A percentile compares a stretch with the other conserved stretches of the same genome.
Evolutionary conservation across 2,888 invertebrate genomes (phyloP).

Genomic region (Hoplodrina blanda): DNA sequence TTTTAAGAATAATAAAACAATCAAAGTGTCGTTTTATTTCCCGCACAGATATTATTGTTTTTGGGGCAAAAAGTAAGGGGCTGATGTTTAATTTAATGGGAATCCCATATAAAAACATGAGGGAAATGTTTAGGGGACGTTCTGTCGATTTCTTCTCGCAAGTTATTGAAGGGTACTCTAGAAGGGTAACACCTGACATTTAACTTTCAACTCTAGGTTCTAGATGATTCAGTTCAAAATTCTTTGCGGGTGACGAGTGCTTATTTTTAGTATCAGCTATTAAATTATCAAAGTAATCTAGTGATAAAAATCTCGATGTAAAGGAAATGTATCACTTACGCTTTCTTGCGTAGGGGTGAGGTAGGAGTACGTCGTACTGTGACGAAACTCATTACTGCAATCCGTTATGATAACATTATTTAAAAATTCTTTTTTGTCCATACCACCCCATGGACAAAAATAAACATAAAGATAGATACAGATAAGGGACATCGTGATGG

Average conservation of each 20-base stretch:
- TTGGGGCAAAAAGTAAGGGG: conserved; percentile 70
- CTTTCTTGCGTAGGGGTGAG: conserved; percentile 41
- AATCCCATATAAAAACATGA: conserved; percentile 74
- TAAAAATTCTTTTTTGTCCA: conserved; percentile 16
- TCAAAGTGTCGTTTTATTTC: conserved; percentile 70
- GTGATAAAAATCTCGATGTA: conserved; percentile 64
- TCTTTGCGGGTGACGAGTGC: background rate
- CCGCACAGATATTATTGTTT: conserved; percentile 75
- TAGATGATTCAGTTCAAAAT: background rate
- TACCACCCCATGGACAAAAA: too few species aligned
- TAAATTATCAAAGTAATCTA: conserved; percentile 65
- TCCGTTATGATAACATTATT: conserved; percentile 28
- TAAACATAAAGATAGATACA: too few species aligned
- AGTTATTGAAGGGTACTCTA: conserved; percentile 57
- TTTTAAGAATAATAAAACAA: conserved; percentile 63
- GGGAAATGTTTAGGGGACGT: conserved; percentile 68
- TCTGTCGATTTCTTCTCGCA: conserved; percentile 67
- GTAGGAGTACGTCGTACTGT: background rate
- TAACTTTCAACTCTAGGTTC: conserved; percentile 19
- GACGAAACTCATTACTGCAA: conserved; percentile 28
- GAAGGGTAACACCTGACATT: conserved; percentile 22
- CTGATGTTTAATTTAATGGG: conserved; percentile 71
- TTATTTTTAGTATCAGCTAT: conserved; percentile 62
- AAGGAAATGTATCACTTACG: conserved; percentile 59
- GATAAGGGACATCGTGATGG: too few species aligned